phyloP scores from a whole-genome alignment of 2,888 invertebrate genomes.

The Drosophila neonasuta region DNA sequence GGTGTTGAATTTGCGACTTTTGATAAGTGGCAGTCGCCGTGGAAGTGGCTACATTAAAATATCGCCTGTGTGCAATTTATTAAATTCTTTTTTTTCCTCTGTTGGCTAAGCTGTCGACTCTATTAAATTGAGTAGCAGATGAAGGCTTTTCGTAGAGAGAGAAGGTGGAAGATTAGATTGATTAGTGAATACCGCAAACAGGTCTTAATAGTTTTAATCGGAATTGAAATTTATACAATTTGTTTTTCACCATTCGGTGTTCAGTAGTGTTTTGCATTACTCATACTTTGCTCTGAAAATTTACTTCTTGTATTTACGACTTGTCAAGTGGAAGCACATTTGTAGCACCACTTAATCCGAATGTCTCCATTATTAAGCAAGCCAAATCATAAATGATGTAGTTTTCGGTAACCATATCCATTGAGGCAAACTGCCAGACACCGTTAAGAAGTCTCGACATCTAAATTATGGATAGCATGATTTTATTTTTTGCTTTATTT shows the following conservation, averaged over 20 bases:
- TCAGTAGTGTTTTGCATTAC: not conserved
- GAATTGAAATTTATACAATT: not conserved
- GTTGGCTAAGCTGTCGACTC: slow-evolving; percentile 35
- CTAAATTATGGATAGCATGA: slow-evolving; percentile 48
- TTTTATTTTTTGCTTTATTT: slow-evolving; percentile 14
- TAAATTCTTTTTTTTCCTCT: slow-evolving; percentile 26
- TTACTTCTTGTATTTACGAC: not conserved
- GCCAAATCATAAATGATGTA: slow-evolving; percentile 29
- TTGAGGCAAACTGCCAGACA: slow-evolving; percentile 37
- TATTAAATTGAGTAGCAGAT: slow-evolving; percentile 28
- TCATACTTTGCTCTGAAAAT: not conserved
- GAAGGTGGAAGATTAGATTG: not conserved
- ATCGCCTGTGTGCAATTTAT: slow-evolving; percentile 58
- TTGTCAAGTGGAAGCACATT: slow-evolving; percentile 23
- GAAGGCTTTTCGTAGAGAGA: not conserved
- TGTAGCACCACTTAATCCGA: slow-evolving; percentile 38
- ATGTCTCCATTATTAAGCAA: slow-evolving; percentile 32
- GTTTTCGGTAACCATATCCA: slow-evolving; percentile 43
- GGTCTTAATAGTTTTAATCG: slow-evolving; percentile 7
- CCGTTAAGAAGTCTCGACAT: slow-evolving; percentile 51
- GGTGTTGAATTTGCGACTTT: slow-evolving; percentile 64
- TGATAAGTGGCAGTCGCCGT: slow-evolving; percentile 53
- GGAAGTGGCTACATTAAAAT: slow-evolving; percentile 61
- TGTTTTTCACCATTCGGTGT: not conserved
- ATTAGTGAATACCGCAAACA: not conserved